Conservation (phyloP, 2,113 vertebrate species). For the Thryonomys swinderianus region DNA sequence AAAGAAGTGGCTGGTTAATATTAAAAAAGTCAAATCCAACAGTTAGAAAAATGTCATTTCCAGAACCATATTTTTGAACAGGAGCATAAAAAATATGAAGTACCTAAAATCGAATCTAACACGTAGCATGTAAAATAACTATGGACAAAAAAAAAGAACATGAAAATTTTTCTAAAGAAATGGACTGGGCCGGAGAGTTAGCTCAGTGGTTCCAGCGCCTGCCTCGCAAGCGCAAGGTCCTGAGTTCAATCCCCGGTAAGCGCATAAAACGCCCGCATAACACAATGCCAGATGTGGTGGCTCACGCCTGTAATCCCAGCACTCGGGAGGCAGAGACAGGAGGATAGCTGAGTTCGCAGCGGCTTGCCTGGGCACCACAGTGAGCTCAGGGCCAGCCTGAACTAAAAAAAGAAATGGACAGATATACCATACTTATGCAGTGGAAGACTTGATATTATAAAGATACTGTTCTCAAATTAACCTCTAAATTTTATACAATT, state of each 20-base stretch:
- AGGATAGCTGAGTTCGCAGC: no score
- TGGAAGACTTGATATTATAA: neutral
- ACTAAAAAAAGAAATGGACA: neutral
- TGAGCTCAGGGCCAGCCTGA: no score
- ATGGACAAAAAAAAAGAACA: neutral
- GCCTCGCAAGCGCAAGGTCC: no score
- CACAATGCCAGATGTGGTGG: no score
- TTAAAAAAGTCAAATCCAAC: neutral
- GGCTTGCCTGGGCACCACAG: no score
- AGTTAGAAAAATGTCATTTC: neutral
- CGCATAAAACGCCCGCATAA: no score
- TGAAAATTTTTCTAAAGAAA: neutral
- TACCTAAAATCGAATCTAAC: neutral
- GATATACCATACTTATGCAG: neutral
- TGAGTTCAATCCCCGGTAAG: no score
- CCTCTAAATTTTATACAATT: neutral
- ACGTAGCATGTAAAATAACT: neutral
- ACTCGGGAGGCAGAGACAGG: no score
- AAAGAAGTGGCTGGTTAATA: neutral
- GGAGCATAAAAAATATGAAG: constrained; percentile 1
- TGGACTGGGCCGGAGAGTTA: neutral
- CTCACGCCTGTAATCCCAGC: no score
- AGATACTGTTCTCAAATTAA: neutral
- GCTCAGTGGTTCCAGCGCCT: no score
- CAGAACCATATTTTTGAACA: neutral